Percentiles rank a stretch among this genome's conserved stretches.
These are phyloP conservation scores for Vireo griseus DNA, from an alignment of 2,797 vertebrate species.

Conservation along the genomic window DNA sequence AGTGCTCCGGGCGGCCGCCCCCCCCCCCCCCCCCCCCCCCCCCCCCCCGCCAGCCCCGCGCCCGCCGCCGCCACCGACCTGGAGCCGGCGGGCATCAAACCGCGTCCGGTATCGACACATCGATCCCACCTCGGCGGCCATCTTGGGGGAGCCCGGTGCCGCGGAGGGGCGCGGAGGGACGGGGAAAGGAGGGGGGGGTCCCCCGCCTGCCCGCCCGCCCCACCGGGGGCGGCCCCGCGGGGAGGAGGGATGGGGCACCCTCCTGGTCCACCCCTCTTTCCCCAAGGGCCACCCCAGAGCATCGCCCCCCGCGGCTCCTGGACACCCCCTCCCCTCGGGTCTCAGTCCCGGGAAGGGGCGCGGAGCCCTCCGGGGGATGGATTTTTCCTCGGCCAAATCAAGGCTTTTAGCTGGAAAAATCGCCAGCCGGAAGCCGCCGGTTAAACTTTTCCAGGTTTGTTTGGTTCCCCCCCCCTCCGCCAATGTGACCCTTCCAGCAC, in stretches of 20 bases:
- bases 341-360: not conserved
- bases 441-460: constrained; percentile 36
- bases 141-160: constrained; percentile 91
- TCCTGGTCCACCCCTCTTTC: not conserved
- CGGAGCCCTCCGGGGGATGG: not conserved
- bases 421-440: not conserved
- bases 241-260: not conserved
- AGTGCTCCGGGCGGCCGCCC: too few species aligned
- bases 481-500: not conserved
- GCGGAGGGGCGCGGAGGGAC: not conserved
- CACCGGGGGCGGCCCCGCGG: not conserved
- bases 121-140: constrained; percentile 98
- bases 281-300: not conserved
- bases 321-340: not conserved
- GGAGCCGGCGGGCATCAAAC: constrained; percentile 94
- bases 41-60: not conserved
- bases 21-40: not conserved
- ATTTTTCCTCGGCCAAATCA: not conserved
- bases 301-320: not conserved
- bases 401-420: not conserved
- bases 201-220: not conserved
- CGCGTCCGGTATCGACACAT: constrained; percentile 96
- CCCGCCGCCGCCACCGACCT: constrained; percentile 82
- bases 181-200: too few species aligned
- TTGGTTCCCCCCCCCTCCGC: rapidly evolving